Percentiles rank a stretch among this genome's conserved stretches.
Evolutionary conservation across 35 echinoderm and acorn worm species (phyloP).

Genomic region (Strongylocentrotus purpuratus): DNA sequence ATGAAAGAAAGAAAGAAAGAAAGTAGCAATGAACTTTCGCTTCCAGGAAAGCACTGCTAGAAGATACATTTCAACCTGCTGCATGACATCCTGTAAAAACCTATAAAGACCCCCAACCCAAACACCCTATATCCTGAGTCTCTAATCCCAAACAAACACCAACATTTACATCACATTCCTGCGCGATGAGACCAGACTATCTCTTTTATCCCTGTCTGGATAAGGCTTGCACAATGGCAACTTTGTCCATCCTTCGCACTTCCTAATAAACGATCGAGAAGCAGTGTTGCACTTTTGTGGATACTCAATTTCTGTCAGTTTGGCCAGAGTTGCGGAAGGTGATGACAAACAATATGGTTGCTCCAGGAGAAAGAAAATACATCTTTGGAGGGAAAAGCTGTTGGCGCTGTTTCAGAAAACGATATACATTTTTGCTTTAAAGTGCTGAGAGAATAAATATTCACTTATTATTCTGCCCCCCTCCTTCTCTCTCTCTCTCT

Average conservation of each 20-base stretch:
- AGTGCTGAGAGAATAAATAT: neutral
- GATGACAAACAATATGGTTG: neutral
- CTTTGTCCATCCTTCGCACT: neutral
- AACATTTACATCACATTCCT: slow-evolving; percentile 25
- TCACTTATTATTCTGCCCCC: too few relatives aligned
- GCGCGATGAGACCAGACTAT: slow-evolving; percentile 14
- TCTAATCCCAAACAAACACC: slow-evolving; percentile 35
- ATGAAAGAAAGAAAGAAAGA: neutral
- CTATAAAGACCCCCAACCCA: neutral
- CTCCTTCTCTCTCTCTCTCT: neutral
- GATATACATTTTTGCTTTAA: neutral
- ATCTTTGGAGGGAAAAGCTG: neutral
- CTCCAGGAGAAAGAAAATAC: neutral
- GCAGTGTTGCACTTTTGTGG: neutral
- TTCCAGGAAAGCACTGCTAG: neutral
- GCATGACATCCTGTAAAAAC: neutral
- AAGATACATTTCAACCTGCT: neutral
- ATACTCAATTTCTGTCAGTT: slow-evolving; percentile 3
- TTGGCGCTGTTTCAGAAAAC: neutral
- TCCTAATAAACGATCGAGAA: neutral
- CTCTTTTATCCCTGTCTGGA: slow-evolving; percentile 9
- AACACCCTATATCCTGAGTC: slow-evolving; percentile 6
- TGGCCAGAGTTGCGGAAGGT: neutral
- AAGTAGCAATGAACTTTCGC: neutral
- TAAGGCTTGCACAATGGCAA: neutral